Conservation (phyloP, 2,888 invertebrate species). For the Ectropis crepuscularia region DNA sequence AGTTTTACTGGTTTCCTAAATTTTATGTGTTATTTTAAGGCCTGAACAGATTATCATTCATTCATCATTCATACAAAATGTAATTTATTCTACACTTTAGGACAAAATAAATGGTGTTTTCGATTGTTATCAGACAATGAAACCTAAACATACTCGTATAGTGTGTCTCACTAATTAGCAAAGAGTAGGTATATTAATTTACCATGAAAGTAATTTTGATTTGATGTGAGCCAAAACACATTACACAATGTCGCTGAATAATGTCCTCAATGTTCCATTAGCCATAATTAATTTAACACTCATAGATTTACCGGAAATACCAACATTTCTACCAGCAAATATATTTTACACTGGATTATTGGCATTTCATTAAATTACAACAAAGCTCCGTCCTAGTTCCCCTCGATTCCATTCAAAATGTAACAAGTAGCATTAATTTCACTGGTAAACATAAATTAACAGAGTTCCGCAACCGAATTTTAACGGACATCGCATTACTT, state of each 20-base stretch:
- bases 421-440: background rate
- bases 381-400: background rate
- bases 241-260: background rate
- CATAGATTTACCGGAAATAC: background rate
- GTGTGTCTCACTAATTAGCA: too few species aligned
- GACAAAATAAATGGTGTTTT: too few species aligned
- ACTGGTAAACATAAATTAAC: slow-evolving; percentile 3
- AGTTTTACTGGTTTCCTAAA: too few species aligned
- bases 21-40: too few species aligned
- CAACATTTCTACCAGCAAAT: background rate
- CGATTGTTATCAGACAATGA: too few species aligned
- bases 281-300: background rate
- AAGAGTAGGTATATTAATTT: too few species aligned
- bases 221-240: too few species aligned
- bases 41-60: too few species aligned
- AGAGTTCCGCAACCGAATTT: background rate
- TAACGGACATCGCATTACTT: background rate
- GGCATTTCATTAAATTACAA: background rate
- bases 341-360: background rate
- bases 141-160: too few species aligned
- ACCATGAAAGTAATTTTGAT: too few species aligned
- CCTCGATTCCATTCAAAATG: background rate
- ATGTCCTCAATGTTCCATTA: background rate
- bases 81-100: too few species aligned
- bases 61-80: too few species aligned